Evolutionary conservation across 2,113 vertebrate species (phyloP).

Genomic region (Brienomyrus longianalis): DNA sequence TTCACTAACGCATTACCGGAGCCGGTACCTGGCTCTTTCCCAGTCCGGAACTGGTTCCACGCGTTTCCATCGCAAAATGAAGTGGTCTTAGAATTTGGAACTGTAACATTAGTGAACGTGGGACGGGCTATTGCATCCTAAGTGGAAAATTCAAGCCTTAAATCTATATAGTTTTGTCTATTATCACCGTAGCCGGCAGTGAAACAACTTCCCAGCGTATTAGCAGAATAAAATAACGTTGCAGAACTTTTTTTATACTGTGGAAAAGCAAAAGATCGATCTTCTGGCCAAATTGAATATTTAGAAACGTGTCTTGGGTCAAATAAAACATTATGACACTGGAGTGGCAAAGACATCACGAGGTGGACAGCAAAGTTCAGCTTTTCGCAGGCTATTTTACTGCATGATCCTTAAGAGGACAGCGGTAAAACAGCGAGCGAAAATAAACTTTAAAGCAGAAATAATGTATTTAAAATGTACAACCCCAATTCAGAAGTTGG

Average conservation of each 20-base stretch:
- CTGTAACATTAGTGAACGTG: neutral
- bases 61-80: neutral
- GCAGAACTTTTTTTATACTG: neutral
- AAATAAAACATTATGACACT: neutral
- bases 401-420: too few species aligned
- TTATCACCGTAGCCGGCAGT: neutral
- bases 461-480: too few species aligned
- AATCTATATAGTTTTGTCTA: neutral
- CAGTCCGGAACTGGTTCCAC: neutral
- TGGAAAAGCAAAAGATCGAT: neutral
- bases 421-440: too few species aligned
- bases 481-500: too few species aligned
- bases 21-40: neutral
- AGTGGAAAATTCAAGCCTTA: neutral
- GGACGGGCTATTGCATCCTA: neutral
- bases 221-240: neutral
- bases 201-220: neutral
- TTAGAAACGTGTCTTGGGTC: neutral
- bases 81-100: neutral
- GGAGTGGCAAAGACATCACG: neutral
- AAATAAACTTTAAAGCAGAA: too few species aligned
- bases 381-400: too few species aligned
- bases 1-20: neutral
- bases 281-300: neutral
- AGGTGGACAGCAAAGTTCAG: too few species aligned